phyloP scores from a whole-genome alignment of 2,888 invertebrate genomes.

The Neoascia interrupta region DNA sequence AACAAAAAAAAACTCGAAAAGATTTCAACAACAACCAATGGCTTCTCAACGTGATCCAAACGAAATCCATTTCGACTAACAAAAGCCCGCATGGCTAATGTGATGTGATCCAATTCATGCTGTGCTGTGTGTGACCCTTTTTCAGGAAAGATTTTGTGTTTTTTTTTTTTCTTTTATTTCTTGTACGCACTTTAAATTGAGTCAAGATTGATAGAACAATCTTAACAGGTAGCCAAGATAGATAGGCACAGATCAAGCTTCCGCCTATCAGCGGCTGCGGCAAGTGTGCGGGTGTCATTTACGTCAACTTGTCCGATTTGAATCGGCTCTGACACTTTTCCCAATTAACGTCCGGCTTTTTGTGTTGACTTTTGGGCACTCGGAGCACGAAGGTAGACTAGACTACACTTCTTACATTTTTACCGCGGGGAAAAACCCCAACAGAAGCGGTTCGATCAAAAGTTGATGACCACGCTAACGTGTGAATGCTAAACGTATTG shows the following conservation, averaged over 20 bases:
- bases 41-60: conserved; percentile 33
- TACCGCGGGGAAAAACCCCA: not conserved
- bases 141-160: not conserved
- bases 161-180: conserved; percentile 3
- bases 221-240: conserved; percentile 41
- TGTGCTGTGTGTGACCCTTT: conserved; percentile 1
- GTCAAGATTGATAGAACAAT: conserved; percentile 37
- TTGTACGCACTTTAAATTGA: conserved; percentile 16
- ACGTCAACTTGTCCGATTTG: conserved; percentile 18
- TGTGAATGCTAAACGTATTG: conserved; percentile 10
- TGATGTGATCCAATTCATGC: conserved; percentile 23
- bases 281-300: not conserved
- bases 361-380: conserved; percentile 4
- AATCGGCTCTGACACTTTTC: conserved; percentile 27
- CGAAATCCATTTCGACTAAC: conserved; percentile 36
- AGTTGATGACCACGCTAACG: not conserved
- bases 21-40: conserved; percentile 38
- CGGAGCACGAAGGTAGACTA: not conserved
- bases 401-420: conserved; percentile 2
- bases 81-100: conserved; percentile 32
- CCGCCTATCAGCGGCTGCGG: not conserved
- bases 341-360: not conserved
- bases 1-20: not conserved
- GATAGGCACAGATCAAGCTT: conserved; percentile 27
- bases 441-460: conserved; percentile 10